Base-by-base conservation (phyloP, 2,797 vertebrate genomes). In the Aplochiton taeniatus region DNA sequence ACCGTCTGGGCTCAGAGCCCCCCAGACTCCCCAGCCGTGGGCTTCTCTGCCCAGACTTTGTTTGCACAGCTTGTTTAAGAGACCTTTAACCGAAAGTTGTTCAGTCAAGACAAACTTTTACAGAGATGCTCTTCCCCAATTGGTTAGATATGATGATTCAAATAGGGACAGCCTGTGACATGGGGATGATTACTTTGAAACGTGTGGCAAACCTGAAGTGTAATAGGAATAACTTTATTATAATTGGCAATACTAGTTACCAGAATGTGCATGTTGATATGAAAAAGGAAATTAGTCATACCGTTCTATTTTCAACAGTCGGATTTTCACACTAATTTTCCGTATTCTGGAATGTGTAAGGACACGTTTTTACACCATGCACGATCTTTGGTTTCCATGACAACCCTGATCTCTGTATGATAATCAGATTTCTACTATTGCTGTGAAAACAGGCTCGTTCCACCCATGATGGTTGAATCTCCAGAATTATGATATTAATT, bases 321-420 rank as follows among this genome's bases (percentile, higher is more conserved):
- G 73, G 77, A 79, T 78, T 87, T 85, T 88, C 85, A 85, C 87
- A 86, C 87, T 84, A 81, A 87, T 89, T 88, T 83, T 81, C 83
- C 83, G 73, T 76, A 85, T 90, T 84, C 79, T 70, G 17, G 75
- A 73, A 87, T 84, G 86, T 88, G 87, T 87, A 83, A 87, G 76
- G 82, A 75, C 66, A 66, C 43, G 20, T 73, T 83, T 90, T 76
- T 82, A 81, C 83, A 78, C 85, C 76, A 68, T 72, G 82, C 80
- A 20, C 86, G 81, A 64, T 87, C 80, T 85, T 82, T 31, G 84
- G 92, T 93, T 92, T 86, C 92, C 89, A 91, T 93, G 90, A 87
- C 88, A 75, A 93, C 92, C 63, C 51, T 78, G 82, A 87, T 91
- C 87, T 86, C 83, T 79, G 85, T 85, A 89, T 85, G 75, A 89